phyloP scores from a whole-genome alignment of 2,888 invertebrate genomes.

The Dermolepida albohirtum region DNA sequence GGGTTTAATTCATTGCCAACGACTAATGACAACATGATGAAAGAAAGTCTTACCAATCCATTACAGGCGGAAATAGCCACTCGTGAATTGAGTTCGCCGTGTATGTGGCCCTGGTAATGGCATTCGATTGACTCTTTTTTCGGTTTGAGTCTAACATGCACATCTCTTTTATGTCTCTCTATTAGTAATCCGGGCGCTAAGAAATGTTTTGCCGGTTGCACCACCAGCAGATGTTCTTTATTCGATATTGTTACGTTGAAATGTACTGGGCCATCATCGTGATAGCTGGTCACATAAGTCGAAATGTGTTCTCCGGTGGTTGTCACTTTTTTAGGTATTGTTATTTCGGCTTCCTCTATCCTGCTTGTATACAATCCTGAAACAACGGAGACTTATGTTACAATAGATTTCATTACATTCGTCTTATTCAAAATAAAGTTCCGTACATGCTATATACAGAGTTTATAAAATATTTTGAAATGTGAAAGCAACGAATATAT shows the following conservation, averaged over 20 bases:
- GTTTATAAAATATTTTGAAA: too few relatives aligned
- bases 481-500: too few relatives aligned
- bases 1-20: constrained; percentile 12
- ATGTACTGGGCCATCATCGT: constrained; percentile 69
- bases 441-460: too few relatives aligned
- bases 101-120: constrained; percentile 82
- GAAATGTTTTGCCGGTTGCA: constrained; percentile 73
- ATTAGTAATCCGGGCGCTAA: constrained; percentile 78
- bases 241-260: constrained; percentile 65
- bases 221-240: constrained; percentile 60
- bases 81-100: constrained; percentile 76
- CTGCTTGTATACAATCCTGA: constrained; percentile 67
- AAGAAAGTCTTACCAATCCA: constrained; percentile 78
- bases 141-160: constrained; percentile 69
- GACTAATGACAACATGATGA: constrained; percentile 21
- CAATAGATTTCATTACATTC: background rate
- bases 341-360: constrained; percentile 70
- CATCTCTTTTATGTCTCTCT: constrained; percentile 73
- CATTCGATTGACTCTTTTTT: constrained; percentile 71
- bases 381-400: constrained; percentile 49
- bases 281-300: constrained; percentile 68
- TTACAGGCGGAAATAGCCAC: constrained; percentile 86
- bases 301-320: constrained; percentile 70
- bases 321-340: constrained; percentile 73
- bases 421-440: background rate